Base-by-base conservation (phyloP, 2,113 vertebrate genomes). In the Nannobrachium achirus region DNA sequence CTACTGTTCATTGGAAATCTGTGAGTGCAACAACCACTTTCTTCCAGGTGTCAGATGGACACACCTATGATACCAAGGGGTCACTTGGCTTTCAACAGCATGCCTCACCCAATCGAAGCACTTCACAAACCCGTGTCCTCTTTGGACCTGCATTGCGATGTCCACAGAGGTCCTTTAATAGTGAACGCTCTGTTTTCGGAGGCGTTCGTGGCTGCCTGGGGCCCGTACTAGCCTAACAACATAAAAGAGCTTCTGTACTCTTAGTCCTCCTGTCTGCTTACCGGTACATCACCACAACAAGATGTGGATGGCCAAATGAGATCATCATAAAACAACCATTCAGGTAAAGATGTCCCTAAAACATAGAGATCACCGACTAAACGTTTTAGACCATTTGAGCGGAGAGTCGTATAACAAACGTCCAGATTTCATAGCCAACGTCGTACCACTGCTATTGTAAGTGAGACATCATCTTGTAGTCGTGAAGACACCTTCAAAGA, bases 401-500 rank as follows among this genome's bases (percentile, higher is more conserved):
- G 3, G 25, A 33, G 6, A 33, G 0, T 33, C 25, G 6, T 33
- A 4, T 33, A 4, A 33, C 3, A 33, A 33, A 33, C 6, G 25
- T 33, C 25, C 25, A 33, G 25, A 33, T 33, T 5, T 40, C 16
- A 16, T 15, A 42, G 48, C 57, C 15, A 51, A 7, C 8, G 2
- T 44, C 11, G 11, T 14, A 1, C 11, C 6, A 2, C 45, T 48
- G 14, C 45, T 14, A 3, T 48, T 48, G 45, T 14, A 48, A 48
- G n/a, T 11, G 14, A 14, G 45, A 48, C 45, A 48, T 8, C 49
- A 51, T 51, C 49, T 33, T 49, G 42, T 40, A 10, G 10, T 49
- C 13, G 9, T 9, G 50, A 61, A 56, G 45, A 69, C 39, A 3
- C 56, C 69, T 66, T 89, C 85, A 92, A 73, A 80, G 84, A 4